phyloP scores from a whole-genome alignment of 2,888 invertebrate species.

The Baccha elongata region DNA sequence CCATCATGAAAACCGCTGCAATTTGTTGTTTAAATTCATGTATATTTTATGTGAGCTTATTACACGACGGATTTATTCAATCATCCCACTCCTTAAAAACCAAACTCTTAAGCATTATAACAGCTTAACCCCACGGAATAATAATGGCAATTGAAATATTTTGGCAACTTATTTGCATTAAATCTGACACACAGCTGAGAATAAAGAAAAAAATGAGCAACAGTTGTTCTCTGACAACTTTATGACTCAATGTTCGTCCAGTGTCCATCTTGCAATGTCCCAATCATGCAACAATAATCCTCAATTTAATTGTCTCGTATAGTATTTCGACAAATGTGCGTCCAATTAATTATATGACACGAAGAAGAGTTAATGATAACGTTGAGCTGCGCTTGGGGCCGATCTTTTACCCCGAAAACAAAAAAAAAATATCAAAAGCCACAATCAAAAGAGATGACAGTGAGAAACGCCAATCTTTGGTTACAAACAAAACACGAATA shows the following conservation, averaged over 20 bases:
- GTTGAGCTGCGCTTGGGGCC: conserved; percentile 21
- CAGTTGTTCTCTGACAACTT: conserved; percentile 39
- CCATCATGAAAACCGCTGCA: background rate
- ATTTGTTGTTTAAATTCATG: conserved; percentile 6
- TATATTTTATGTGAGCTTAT: conserved; percentile 21
- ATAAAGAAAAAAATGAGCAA: conserved; percentile 36
- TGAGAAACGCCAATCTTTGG: conserved; percentile 64
- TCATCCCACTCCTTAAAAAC: background rate
- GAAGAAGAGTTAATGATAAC: conserved; percentile 55
- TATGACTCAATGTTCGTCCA: conserved; percentile 62
- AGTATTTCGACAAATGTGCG: conserved; percentile 73
- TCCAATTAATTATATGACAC: conserved; percentile 71
- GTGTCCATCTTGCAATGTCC: conserved; percentile 11
- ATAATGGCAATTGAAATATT: conserved; percentile 68
- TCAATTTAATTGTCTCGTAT: conserved; percentile 70
- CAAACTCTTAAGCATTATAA: conserved; percentile 18
- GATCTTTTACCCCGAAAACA: background rate
- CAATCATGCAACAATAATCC: conserved; percentile 54
- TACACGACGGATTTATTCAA: conserved; percentile 4
- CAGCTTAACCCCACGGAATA: conserved; percentile 39
- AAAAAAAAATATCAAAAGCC: conserved; percentile 51
- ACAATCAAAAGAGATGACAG: conserved; percentile 67
- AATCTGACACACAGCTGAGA: conserved; percentile 58
- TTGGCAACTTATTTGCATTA: conserved; percentile 68
- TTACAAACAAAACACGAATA: conserved; percentile 68